These are phyloP conservation scores for Melinaea marsaeus DNA, from an alignment of 2,888 invertebrate genomes.

Conservation along the genomic window DNA sequence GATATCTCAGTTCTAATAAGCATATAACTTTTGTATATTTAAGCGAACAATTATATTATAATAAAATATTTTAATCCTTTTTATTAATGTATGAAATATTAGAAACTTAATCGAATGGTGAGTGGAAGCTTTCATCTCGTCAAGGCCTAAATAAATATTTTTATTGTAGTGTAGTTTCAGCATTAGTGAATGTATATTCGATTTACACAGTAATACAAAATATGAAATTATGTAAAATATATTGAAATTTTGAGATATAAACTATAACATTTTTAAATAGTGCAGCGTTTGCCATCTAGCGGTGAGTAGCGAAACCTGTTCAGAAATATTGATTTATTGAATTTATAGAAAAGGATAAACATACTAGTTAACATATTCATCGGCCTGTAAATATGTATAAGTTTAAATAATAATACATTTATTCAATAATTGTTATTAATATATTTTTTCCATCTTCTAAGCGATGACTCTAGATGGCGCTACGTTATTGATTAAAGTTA, in stretches of 20 bases:
- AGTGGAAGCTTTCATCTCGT: too few relatives aligned
- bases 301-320: constrained; percentile 54
- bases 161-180: too few relatives aligned
- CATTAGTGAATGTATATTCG: too few relatives aligned
- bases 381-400: background rate
- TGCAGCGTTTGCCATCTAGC: constrained; percentile 52
- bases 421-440: too few relatives aligned
- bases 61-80: too few relatives aligned
- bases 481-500: constrained; percentile 5
- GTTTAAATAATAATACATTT: background rate
- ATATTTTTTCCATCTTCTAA: constrained; percentile 2
- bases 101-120: too few relatives aligned
- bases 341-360: background rate
- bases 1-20: background rate
- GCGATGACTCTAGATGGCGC: constrained; percentile 21
- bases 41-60: too few relatives aligned
- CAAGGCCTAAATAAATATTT: too few relatives aligned
- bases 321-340: background rate
- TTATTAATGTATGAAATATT: too few relatives aligned
- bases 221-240: background rate
- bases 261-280: background rate
- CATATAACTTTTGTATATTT: background rate
- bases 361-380: background rate
- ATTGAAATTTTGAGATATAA: background rate
- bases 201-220: background rate